phyloP scores from a whole-genome alignment of 1,140 invertebrate genomes.

The Hyles vespertilio region DNA sequence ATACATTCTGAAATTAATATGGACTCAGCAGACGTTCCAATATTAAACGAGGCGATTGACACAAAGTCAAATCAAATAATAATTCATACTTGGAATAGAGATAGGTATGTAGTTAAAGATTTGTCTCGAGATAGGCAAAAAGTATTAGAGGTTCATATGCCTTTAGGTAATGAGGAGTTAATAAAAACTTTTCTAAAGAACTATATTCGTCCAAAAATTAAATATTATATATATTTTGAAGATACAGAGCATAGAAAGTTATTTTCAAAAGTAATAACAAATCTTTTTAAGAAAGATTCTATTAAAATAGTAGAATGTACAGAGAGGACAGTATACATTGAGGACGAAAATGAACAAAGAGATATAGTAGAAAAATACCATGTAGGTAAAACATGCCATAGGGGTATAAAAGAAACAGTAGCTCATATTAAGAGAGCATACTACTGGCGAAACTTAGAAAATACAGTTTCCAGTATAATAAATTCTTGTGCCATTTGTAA shows the following conservation, averaged over 20 bases:
- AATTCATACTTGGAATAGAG: conserved; percentile 17
- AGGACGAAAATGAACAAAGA: conserved; percentile 25
- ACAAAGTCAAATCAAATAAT: conserved; percentile 30
- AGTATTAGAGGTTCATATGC: conserved; percentile 16
- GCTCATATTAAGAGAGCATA: conserved; percentile 20
- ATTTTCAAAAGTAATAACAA: conserved; percentile 13
- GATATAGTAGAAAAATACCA: conserved; percentile 32
- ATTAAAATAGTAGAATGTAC: conserved; percentile 26
- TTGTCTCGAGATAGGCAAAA: conserved; percentile 22
- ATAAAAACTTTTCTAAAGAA: conserved; percentile 18
- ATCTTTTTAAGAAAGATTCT: conserved; percentile 27
- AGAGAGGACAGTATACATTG: conserved; percentile 25
- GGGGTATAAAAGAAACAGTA: conserved; percentile 30
- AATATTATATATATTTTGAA: conserved; percentile 26
- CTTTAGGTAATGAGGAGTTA: conserved; percentile 3
- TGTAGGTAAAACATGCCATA: conserved; percentile 35
- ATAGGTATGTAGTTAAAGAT: conserved; percentile 22
- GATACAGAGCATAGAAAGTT: conserved; percentile 9
- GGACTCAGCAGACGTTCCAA: conserved; percentile 19
- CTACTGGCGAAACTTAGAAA: conserved; percentile 28
- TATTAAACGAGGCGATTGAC: conserved; percentile 27
- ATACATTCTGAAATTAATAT: conserved; percentile 17
- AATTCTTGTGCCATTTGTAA: conserved; percentile 27
- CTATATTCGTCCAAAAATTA: conserved; percentile 11
- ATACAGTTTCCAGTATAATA: conserved; percentile 24